Conservation (phyloP, 2,797 vertebrate species). For the Rhabdophis nuchalis region DNA sequence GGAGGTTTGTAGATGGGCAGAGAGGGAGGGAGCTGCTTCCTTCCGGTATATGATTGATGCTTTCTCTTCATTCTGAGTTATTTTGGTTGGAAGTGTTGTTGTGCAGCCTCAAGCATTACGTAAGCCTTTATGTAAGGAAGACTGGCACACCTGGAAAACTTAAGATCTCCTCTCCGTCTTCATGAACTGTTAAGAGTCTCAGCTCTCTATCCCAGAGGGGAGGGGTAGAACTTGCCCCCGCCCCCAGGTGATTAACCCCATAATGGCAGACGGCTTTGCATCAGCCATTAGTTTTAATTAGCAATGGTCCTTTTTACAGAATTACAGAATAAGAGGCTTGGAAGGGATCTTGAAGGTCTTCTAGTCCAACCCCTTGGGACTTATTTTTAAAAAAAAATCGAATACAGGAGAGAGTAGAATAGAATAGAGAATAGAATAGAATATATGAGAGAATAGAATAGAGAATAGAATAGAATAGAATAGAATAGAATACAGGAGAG, state of each 20-base stretch:
- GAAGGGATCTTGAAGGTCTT: neutral
- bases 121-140: constrained; percentile 24
- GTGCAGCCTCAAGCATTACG: constrained; percentile 7
- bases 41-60: neutral
- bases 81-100: neutral
- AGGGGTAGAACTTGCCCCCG: neutral
- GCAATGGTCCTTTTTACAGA: neutral
- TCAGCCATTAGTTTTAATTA: no score
- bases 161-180: neutral
- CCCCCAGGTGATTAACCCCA: neutral
- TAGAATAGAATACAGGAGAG: no score
- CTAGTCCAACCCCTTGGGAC: neutral
- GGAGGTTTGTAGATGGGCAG: neutral
- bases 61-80: neutral
- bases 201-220: neutral
- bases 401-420: no score
- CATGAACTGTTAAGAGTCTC: neutral
- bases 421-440: no score
- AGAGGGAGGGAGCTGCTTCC: neutral
- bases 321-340: neutral
- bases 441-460: no score
- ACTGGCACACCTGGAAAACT: constrained; percentile 3
- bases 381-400: no score
- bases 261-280: neutral
- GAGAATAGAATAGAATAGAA: no score